Base-by-base conservation (phyloP, 2,888 invertebrate genomes). In the Galeopsomyia nigrocyanea region DNA sequence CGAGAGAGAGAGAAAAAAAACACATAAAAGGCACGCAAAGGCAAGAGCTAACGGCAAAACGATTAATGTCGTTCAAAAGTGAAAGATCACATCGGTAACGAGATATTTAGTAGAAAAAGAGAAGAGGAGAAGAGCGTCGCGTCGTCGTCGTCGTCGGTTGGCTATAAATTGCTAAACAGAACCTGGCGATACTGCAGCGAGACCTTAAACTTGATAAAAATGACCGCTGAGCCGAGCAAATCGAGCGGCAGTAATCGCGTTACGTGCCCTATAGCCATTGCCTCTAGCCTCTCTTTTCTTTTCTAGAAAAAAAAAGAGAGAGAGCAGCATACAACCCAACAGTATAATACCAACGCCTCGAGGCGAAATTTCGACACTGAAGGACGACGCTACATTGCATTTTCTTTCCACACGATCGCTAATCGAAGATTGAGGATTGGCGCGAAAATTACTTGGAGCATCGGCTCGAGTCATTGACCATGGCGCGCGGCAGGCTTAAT, bases 171-270 rank as follows among this genome's bases (percentile, higher is more conserved):
- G 19, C 21, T 55, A 21, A 22, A 3, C 50, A 58, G 31, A n/a
- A 65, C 16, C 5, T 39, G 21, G 47, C 57, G 49, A 55, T 46
- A 31, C 50, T 17, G 14, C 9, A 55, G 58, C 6, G 26, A 39
- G 51, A 53, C 64, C 70, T 70, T 70, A 65, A 70, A 70, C 70
- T 58, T 64, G 70, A 70, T 70, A 70, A 70, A 70, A 70, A 70
- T 65, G 70, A 70, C 64, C 70, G 64, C 64, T 65, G 51, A 70
- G 60, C 60, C 60, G 70, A 21, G 46, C 26, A 70, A 70, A 70
- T 70, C 70, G 70, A 70, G 70, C 53, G 70, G 19, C 47, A 70
- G 53, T 65, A 53, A 70, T 70, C 64, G 70, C 53, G 39, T 69
- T 64, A 69, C 39, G 57, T 17, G 63, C 21, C 51, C 39, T 39